Evolutionary conservation across 2,113 vertebrate genomes (phyloP), one percentile per base, ranked within the genome.

Genomic region (Dinomys branickii): DNA sequence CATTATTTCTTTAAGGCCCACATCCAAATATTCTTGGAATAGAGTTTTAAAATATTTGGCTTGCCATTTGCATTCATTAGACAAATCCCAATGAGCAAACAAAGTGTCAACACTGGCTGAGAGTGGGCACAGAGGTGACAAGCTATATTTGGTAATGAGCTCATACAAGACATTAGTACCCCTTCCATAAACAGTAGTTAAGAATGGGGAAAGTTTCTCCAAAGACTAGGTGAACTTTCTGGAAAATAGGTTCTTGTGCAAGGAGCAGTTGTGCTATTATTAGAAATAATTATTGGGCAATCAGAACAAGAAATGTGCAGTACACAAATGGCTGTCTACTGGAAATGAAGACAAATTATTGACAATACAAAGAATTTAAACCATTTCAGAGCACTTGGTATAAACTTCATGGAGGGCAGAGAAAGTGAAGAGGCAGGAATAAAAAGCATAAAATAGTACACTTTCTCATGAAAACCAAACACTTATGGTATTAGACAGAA

Each of bases 381-480:
- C 4, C 38, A 1, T 54, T 88, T 9, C 54, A 2, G 35, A 90
- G 3, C 22, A 52, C 26, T 73, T 19, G 26, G 1, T 83, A 1
- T 1, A 73, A 50, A 93, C 0, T 0, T 13, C 30, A 4, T 24
- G 14, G 44, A 35, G 24, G 20, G 10, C 2, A 44, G 71, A n/a
- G 10, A 1, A 58, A 50, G 10, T 26, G 33, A 12, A 28, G 5
- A 13, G 8, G 20, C 13, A 1, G 10, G 50, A 14, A 9, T 19
- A 77, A 17, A 61, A 24, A 19, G 12, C 19, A 30, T 71, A 61
- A 89, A 75, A 22, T 63, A n/a, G 12, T 91, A 17, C 14, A 11
- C 4, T 41, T 47, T 9, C 38, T 87, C 56, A 59, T 3, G 87
- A 90, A 1, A 47, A 63, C 67, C 75, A 87, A 10, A 54, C 6